phyloP scores from a whole-genome alignment of 2,113 vertebrate genomes.

The Plecturocebus donacophilus region DNA sequence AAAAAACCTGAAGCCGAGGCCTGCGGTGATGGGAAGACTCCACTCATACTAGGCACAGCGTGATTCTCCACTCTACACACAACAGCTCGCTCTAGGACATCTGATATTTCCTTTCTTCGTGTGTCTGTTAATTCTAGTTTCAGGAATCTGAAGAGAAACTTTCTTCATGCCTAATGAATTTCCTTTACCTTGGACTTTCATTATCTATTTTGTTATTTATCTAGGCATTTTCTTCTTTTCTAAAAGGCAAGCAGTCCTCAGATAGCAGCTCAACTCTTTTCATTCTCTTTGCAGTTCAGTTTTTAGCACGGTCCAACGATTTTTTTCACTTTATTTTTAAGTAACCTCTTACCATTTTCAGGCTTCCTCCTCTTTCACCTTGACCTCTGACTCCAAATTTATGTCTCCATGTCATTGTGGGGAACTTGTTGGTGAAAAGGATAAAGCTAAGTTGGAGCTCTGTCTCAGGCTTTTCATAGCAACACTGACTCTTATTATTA shows the following conservation, averaged over 20 bases:
- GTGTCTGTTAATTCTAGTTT: not conserved
- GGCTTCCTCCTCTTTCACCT: constrained; percentile 60
- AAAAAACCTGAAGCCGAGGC: not conserved
- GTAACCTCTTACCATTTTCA: not conserved
- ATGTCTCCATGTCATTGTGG: constrained; percentile 62
- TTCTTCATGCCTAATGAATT: constrained; percentile 68
- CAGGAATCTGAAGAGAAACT: constrained; percentile 30
- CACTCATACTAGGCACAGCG: not conserved
- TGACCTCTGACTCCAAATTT: constrained; percentile 51
- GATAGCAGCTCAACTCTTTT: not conserved
- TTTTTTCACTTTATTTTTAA: constrained; percentile 49
- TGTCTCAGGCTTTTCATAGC: constrained; percentile 60
- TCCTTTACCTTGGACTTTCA: constrained; percentile 66
- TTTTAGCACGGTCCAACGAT: constrained; percentile 40
- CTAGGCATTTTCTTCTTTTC: constrained; percentile 64
- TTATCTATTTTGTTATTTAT: constrained; percentile 27
- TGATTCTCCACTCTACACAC: not conserved
- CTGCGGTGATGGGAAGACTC: not conserved
- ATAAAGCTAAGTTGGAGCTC: constrained; percentile 64
- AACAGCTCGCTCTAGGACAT: not conserved
- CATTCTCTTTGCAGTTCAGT: constrained; percentile 53
- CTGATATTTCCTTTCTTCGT: not conserved
- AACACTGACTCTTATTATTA: constrained; percentile 83
- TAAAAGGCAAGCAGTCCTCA: constrained; percentile 63
- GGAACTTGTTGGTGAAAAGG: constrained; percentile 59